Evolutionary conservation across 1,140 invertebrate genomes (phyloP).

Genomic region (Homarus americanus): DNA sequence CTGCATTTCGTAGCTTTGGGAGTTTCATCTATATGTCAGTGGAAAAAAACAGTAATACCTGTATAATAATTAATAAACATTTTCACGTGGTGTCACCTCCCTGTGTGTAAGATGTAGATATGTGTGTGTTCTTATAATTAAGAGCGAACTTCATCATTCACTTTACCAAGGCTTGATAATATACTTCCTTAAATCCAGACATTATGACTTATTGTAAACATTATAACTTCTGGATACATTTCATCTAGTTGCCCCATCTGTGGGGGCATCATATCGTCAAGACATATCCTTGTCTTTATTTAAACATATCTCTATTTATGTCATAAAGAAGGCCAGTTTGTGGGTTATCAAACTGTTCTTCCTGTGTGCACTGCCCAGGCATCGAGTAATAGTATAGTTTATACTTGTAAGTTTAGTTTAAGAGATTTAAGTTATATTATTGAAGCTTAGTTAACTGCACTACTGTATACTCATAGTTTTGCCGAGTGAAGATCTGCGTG

Average conservation of each 20-base stretch:
- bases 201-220: neutral
- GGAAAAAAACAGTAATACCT: neutral
- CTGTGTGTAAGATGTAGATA: neutral
- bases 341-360: neutral
- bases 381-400: neutral
- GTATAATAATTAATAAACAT: neutral
- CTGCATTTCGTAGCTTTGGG: neutral
- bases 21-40: neutral
- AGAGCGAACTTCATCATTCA: neutral
- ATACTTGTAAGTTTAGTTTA: neutral
- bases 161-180: neutral
- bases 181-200: neutral
- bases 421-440: neutral
- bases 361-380: neutral
- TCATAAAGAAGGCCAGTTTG: neutral
- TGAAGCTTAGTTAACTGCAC: neutral
- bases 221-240: too few species aligned
- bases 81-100: neutral
- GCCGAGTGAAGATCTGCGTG: neutral
- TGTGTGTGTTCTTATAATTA: neutral
- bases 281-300: neutral
- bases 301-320: neutral
- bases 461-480: neutral
- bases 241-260: too few species aligned
- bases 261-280: too few species aligned